Evolutionary conservation across 2,888 invertebrate species (phyloP), one percentile per base, ranked within the genome.

Genomic region (Drosophila crucigera): DNA sequence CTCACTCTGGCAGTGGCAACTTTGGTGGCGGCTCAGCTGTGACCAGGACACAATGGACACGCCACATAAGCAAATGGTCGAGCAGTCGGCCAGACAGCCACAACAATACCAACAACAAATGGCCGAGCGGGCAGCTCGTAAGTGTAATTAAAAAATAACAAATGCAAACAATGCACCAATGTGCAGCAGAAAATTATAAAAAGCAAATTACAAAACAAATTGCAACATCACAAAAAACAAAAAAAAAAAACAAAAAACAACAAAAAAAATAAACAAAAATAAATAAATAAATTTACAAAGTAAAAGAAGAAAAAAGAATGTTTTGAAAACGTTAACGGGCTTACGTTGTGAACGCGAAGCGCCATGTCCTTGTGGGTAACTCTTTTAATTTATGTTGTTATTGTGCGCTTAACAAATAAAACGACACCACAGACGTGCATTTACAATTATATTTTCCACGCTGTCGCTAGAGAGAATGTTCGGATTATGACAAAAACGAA

Each of bases 111-210:
- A 62, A 56, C 65, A 28, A 52, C 37, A 55, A 37, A 37, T 14
- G 19, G 35, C 56, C 55, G 19, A 41, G 54, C 53, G 53, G 49
- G 33, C 47, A 47, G 70, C 62, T 62, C 73, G 73, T 64, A 66
- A 84, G 89, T 83, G 76, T 85, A 88, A 88, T 90, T 88, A 85
- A 85, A 88, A 80, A 83, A 82, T 71, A 86, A 86, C 86, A 88
- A 74, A 73, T 54, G 60, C 73, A 69, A 73, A 77, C 71, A 75
- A 71, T 70, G 65, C 68, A 69, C 68, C 73, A 76, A 68, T 72
- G 76, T 73, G 73, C 78, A 56, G 63, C 67, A 56, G 55, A 64
- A 67, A 76, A 74, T 73, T 70, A 73, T 56, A 74, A 73, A 59
- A 68, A 76, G 60, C 53, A 68, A 76, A 63, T 80, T 69, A 54